Conservation (phyloP, 2,113 vertebrate species). For the Ranitomeya imitator region DNA sequence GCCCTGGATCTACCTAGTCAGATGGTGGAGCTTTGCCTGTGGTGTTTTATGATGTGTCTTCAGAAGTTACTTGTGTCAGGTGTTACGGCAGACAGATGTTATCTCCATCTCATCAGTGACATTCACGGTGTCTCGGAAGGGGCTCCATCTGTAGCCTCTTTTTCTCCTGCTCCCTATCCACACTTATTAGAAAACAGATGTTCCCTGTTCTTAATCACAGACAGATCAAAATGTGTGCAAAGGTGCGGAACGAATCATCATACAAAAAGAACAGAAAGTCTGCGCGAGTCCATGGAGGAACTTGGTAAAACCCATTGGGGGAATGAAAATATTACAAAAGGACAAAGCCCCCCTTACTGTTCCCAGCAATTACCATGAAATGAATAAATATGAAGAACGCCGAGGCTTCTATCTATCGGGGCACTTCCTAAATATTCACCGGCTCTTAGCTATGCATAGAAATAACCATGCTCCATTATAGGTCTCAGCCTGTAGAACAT, state of each 20-base stretch:
- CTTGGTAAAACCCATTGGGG: background rate
- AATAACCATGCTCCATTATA: background rate
- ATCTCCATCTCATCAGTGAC: slow-evolving; percentile 34
- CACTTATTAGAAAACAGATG: slow-evolving; percentile 53
- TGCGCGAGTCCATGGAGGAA: background rate
- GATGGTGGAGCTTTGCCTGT: slow-evolving; percentile 33
- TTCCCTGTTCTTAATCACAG: slow-evolving; percentile 48
- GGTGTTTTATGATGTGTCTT: slow-evolving; percentile 31
- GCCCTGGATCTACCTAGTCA: background rate
- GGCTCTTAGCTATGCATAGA: background rate
- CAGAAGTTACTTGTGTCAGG: slow-evolving; percentile 44
- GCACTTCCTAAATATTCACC: background rate
- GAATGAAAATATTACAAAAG: background rate
- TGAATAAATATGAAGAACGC: background rate
- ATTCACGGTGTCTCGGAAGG: slow-evolving; percentile 41
- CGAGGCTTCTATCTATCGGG: background rate
- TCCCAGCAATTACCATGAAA: background rate
- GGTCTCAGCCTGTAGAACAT: background rate
- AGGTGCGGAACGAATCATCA: slow-evolving; percentile 47
- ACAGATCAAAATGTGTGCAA: slow-evolving; percentile 45
- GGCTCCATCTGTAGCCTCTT: slow-evolving; percentile 31
- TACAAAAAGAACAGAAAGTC: slow-evolving; percentile 30
- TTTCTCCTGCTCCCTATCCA: slow-evolving; percentile 4
- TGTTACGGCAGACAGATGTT: slow-evolving; percentile 48
- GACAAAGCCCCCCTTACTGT: background rate